A percentile compares a stretch with the other conserved stretches of the same genome.
Conservation (phyloP, 2,888 invertebrate genomes). For the Corythucha ciliata region DNA sequence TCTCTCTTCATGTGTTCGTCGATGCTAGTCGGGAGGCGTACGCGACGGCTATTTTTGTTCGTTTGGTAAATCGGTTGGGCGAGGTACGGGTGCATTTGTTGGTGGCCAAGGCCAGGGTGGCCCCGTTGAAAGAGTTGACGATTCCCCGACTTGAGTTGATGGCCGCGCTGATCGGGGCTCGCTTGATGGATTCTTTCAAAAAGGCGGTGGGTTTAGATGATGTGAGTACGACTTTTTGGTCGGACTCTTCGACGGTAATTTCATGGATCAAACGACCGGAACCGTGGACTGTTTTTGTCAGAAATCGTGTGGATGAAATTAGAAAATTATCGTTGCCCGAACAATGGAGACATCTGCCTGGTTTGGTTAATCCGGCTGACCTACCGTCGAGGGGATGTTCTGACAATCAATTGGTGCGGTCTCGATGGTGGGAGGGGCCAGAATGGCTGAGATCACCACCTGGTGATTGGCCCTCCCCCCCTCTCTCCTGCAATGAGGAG, state of each 20-base stretch:
- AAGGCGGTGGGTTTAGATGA: background rate
- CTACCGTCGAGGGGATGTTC: constrained; percentile 38
- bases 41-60: constrained; percentile 34
- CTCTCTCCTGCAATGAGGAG: no score
- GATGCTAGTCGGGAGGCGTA: constrained; percentile 33
- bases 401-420: constrained; percentile 33
- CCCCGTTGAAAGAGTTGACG: constrained; percentile 34
- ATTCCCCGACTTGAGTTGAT: constrained; percentile 39
- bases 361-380: constrained; percentile 38
- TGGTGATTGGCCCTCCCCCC: no score
- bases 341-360: constrained; percentile 38
- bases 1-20: constrained; percentile 1
- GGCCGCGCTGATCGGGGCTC: constrained; percentile 34
- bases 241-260: constrained; percentile 35
- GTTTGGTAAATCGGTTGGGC: constrained; percentile 24
- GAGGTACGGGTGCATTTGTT: constrained; percentile 32
- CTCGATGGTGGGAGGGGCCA: no score
- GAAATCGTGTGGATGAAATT: constrained; percentile 37
- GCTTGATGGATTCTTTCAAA: constrained; percentile 28
- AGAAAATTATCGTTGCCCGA: constrained; percentile 25
- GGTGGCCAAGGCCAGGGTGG: constrained; percentile 36
- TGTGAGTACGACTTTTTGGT: constrained; percentile 34
- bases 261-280: constrained; percentile 35
- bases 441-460: no score
- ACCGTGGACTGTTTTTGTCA: constrained; percentile 36